Evolutionary conservation across 2,888 invertebrate species (phyloP), one percentile per base, ranked within the genome.

Genomic region (Drosophila neutralis): DNA sequence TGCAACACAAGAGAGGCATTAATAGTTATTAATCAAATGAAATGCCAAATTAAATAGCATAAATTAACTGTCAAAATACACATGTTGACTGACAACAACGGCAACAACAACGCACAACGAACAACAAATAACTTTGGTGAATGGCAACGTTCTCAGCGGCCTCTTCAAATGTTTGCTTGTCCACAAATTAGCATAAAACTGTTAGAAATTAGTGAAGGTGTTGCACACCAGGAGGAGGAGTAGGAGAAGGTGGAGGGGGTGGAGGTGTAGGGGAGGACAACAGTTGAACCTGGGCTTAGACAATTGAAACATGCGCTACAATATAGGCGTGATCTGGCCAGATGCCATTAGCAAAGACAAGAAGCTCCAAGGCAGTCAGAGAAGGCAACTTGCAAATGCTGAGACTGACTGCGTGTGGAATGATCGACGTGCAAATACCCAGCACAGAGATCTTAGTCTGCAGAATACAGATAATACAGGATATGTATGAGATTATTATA

Each of bases 111-210:
- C 62, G 4, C 4, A 11, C 33, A 64, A 27, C 68, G 21, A 52
- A 66, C 48, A 62, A 48, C 42, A 21, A 66, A 56, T 33, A 69
- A 53, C 45, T 59, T 66, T 31, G 66, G 72, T 62, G 66, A 80
- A 80, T 77, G 73, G 68, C 62, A 80, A 67, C 40, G 58, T 58
- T 65, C 45, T 62, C 40, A 64, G 81, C 79, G 81, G 81, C 73
- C 70, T 68, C 59, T 68, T 62, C 73, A 75, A 87, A 73, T 83
- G 84, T 71, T 81, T 76, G 78, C 59, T 68, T 56, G 53, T 40
- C 56, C 59, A 66, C 36, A 83, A 85, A 85, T 85, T 87, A 85
- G 82, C 89, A 85, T 89, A 87, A 81, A 89, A 85, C 76, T 89
- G 89, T 83, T 83, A 87, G 84, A 83, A 83, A 78, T 78, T 61